Evolutionary conservation across 2,888 invertebrate species (phyloP).

Genomic region (Dione vanillae): DNA sequence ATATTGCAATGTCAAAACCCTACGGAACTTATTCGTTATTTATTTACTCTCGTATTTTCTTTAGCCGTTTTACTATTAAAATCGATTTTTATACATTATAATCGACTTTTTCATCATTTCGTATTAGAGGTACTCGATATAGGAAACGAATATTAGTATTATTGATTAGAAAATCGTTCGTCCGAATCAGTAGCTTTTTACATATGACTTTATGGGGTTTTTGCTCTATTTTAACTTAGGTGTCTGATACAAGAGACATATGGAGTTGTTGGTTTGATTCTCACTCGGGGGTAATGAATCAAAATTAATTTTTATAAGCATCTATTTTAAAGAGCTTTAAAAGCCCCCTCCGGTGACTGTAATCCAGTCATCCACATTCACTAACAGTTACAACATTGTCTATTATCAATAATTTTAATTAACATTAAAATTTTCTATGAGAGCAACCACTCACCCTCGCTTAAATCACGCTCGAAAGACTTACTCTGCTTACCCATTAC

Average conservation of each 20-base stretch:
- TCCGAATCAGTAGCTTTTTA: neutral
- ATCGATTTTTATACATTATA: constrained; percentile 18
- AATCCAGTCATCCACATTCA: no score
- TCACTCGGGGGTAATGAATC: no score
- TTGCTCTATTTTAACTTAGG: neutral
- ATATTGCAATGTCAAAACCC: constrained; percentile 62
- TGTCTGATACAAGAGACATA: no score
- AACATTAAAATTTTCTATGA: neutral
- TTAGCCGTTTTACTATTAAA: constrained; percentile 29
- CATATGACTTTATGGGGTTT: neutral
- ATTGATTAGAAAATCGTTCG: constrained; percentile 21
- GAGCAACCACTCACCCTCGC: neutral
- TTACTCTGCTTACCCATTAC: constrained; percentile 1
- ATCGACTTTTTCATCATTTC: constrained; percentile 1
- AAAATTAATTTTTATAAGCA: no score
- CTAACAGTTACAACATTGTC: no score
- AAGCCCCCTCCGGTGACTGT: no score
- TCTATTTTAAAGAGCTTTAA: no score
- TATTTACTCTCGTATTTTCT: constrained; percentile 38
- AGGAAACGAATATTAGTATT: constrained; percentile 14
- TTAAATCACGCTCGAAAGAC: neutral
- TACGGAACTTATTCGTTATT: constrained; percentile 53
- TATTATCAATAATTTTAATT: neutral
- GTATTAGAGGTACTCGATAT: constrained; percentile 8
- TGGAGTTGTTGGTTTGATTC: no score